These are phyloP conservation scores for Poecilobothrus nobilitatus DNA, from an alignment of 2,888 invertebrate genomes.

Conservation along the genomic window DNA sequence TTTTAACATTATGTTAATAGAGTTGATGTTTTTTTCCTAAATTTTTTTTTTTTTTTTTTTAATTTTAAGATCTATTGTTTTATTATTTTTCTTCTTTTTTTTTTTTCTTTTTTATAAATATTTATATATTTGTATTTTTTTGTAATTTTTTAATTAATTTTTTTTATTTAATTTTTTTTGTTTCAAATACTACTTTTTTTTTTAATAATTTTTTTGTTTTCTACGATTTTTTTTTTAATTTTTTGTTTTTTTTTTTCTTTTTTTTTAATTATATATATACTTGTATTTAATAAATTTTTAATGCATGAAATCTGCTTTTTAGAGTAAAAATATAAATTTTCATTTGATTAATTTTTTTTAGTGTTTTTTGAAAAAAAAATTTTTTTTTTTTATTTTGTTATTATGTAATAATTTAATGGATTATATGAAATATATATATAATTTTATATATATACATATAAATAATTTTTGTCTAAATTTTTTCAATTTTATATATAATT, in stretches of 20 bases:
- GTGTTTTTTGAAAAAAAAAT: too few relatives aligned
- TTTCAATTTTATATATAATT: too few relatives aligned
- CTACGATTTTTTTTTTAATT: background rate
- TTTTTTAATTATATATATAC: background rate
- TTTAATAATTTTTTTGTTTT: background rate
- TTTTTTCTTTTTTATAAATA: background rate
- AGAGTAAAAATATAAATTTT: too few relatives aligned
- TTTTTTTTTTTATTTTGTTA: too few relatives aligned
- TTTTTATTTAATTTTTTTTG: background rate
- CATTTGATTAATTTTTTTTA: too few relatives aligned
- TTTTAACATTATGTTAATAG: background rate
- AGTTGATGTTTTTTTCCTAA: background rate
- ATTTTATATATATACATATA: too few relatives aligned
- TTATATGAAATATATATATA: too few relatives aligned
- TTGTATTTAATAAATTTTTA: background rate
- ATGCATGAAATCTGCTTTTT: background rate
- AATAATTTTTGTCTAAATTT: too few relatives aligned
- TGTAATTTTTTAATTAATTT: background rate
- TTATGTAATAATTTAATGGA: too few relatives aligned
- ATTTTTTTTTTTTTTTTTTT: background rate
- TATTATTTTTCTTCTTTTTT: background rate
- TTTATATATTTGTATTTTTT: background rate
- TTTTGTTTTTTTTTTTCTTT: background rate
- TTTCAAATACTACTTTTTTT: background rate
- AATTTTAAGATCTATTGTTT: too few relatives aligned